Evolutionary conservation across 2,888 invertebrate species (phyloP), one percentile per base, ranked within the genome.

Genomic region (Eupithecia inturbata): DNA sequence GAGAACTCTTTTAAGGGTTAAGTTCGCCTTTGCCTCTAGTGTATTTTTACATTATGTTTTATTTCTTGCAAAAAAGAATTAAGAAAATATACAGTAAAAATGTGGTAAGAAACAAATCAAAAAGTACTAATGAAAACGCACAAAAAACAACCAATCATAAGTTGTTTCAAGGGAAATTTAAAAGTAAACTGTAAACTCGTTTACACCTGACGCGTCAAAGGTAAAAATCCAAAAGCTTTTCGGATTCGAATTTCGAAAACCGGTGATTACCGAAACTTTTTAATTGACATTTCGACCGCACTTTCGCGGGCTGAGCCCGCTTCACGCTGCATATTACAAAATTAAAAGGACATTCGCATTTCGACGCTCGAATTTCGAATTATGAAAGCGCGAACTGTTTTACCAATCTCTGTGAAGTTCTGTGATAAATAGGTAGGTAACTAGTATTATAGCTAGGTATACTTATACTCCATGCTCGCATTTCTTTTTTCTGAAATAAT

Each of bases 291-390:
- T 85, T 84, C 77, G 81, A 69, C 77, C 80, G 82, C 83, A 78
- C 80, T 85, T 85, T 86, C 85, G 76, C 85, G 81, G 67, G 64
- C 71, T 26, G 39, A 45, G 66, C 63, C 71, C 39, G 74, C 1
- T 36, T 39, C 39, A 26, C 77, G 77, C 67, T 78, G 76, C 77
- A 78, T 80, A 72, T 72, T 81, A 75, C 78, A 33, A 79, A 82
- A 81, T 85, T 66, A 71, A 86, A 87, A 88, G 86, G 86, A 87
- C 85, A 85, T 83, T 79, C 73, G 73, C 74, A 80, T 82, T 82
- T 73, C 73, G 68, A 67, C 72, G 26, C 22, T 75, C 72, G 66
- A 68, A 66, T 72, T 75, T 75, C 70, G 62, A 72, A 77, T 75
- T 71, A 53, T 67, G 60, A 67, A 79, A 75, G 49, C 36, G 22